Conservation (phyloP, 23 tunicate genomes). For the Pegea sp. region DNA sequence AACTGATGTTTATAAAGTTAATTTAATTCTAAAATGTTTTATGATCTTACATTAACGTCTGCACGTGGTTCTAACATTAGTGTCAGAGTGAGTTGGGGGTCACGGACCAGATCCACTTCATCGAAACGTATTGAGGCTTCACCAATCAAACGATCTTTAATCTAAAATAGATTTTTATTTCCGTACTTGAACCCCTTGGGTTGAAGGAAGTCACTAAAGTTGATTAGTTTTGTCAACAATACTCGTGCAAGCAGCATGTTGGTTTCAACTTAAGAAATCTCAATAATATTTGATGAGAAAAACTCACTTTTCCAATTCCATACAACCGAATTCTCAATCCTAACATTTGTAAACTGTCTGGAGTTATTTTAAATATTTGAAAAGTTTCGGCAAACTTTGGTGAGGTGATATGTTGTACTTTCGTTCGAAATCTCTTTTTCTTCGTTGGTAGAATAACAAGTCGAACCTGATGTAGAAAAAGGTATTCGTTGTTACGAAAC, state of each 20-base stretch:
- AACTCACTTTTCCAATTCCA: conserved; percentile 87
- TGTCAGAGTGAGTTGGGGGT: conserved; percentile 75
- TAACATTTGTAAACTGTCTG: conserved; percentile 49
- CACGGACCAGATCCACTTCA: conserved; percentile 66
- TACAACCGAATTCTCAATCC: conserved; percentile 72
- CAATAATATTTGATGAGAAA: neutral
- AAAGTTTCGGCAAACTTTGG: conserved; percentile 85
- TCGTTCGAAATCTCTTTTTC: conserved; percentile 80
- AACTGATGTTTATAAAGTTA: no score
- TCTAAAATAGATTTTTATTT: conserved; percentile 6
- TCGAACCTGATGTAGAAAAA: conserved; percentile 28
- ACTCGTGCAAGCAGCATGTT: neutral
- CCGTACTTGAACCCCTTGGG: neutral
- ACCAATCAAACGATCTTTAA: conserved; percentile 85
- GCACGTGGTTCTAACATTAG: conserved; percentile 71
- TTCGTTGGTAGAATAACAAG: conserved; percentile 71
- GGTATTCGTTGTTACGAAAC: neutral
- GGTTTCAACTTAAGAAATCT: neutral
- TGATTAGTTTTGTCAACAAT: no score
- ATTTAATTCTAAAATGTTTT: neutral
- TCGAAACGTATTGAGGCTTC: conserved; percentile 84
- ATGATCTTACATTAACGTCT: conserved; percentile 41
- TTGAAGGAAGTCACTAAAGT: neutral
- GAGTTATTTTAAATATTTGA: conserved; percentile 51
- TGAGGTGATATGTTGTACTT: conserved; percentile 87